phyloP scores from a whole-genome alignment of 1,140 invertebrate genomes.

The Philaenus spumarius region DNA sequence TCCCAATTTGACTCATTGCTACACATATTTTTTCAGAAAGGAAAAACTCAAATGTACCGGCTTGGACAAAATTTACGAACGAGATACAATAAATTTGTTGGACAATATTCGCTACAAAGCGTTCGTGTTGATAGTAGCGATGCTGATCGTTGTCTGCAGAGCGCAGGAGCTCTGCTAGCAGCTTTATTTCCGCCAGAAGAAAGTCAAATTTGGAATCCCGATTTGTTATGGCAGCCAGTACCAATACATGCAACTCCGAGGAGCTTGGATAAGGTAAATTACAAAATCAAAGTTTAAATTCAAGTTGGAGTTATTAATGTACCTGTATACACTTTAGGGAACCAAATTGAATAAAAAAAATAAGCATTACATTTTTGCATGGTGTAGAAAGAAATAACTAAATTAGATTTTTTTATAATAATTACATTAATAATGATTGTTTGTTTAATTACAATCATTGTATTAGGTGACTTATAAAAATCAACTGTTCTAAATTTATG shows the following conservation, averaged over 20 bases:
- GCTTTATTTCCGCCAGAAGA: slow-evolving; percentile 68
- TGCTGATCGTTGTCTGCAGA: slow-evolving; percentile 77
- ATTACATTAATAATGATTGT: background rate
- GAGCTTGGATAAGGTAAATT: slow-evolving; percentile 57
- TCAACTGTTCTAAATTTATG: too few relatives aligned
- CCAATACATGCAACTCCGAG: slow-evolving; percentile 69
- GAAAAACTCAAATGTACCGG: slow-evolving; percentile 66
- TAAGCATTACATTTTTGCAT: background rate
- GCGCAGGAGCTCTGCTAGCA: slow-evolving; percentile 71
- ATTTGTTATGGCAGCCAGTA: slow-evolving; percentile 79
- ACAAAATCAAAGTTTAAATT: background rate
- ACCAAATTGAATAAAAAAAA: background rate
- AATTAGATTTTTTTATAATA: background rate
- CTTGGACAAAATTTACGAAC: slow-evolving; percentile 65
- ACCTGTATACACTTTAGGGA: background rate
- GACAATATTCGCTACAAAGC: slow-evolving; percentile 53
- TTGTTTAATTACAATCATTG: slow-evolving; percentile 6
- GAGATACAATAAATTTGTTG: slow-evolving; percentile 59
- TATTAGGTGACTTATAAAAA: too few relatives aligned
- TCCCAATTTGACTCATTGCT: too few relatives aligned
- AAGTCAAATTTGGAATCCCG: slow-evolving; percentile 61
- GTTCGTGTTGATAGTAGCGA: slow-evolving; percentile 71
- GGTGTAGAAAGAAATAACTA: background rate
- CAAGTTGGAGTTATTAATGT: background rate
- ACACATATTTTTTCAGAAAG: slow-evolving; percentile 56